phyloP scores from a whole-genome alignment of 2,113 vertebrate genomes.

The Myodes glareolus region DNA sequence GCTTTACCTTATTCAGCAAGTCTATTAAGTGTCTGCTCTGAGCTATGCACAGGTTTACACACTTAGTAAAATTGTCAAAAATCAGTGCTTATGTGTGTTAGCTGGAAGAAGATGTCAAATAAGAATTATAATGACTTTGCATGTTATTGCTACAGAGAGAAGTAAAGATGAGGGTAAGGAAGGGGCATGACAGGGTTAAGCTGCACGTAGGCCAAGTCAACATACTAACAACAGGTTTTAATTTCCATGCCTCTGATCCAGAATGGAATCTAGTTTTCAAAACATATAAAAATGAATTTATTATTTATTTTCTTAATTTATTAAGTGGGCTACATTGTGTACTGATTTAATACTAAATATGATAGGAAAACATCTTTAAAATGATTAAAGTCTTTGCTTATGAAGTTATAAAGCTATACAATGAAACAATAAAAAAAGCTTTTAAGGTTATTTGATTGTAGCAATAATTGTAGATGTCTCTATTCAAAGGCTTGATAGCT shows the following conservation, averaged over 20 bases:
- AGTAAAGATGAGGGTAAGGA: neutral
- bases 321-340: conserved; percentile 39
- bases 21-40: neutral
- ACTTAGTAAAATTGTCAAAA: neutral
- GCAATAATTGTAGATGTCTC: conserved; percentile 61
- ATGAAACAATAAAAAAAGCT: conserved; percentile 11
- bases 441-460: conserved; percentile 43
- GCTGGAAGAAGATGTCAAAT: neutral
- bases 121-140: neutral
- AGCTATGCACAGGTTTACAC: neutral
- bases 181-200: neutral
- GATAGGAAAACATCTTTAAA: neutral
- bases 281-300: neutral
- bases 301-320: conserved; percentile 18
- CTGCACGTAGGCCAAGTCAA: neutral
- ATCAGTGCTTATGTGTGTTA: neutral
- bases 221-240: neutral
- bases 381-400: neutral
- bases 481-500: conserved; percentile 91
- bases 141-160: neutral
- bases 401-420: conserved; percentile 15
- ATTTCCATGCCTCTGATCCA: neutral
- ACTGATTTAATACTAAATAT: neutral
- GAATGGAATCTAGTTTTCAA: conserved; percentile 36
- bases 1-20: neutral